Evolutionary conservation across 2,797 vertebrate genomes (phyloP).

Genomic region (Sternotherus odoratus): DNA sequence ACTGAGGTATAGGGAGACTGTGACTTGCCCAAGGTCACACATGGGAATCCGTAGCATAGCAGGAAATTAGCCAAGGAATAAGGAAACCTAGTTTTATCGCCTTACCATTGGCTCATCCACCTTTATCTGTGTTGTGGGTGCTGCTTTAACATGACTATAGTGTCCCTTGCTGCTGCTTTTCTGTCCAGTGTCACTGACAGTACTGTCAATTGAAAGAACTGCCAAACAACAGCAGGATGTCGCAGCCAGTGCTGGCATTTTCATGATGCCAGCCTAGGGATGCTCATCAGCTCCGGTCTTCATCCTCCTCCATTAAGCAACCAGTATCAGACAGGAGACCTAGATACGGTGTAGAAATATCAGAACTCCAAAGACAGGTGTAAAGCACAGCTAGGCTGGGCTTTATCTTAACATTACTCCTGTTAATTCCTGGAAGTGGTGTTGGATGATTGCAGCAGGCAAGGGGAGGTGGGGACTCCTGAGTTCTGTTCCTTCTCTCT

Average conservation of each 20-base stretch:
- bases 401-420: not conserved
- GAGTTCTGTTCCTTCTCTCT: not conserved
- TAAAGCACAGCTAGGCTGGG: not conserved
- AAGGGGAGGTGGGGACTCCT: not conserved
- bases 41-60: not conserved
- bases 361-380: not conserved
- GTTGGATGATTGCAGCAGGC: not conserved
- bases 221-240: not conserved
- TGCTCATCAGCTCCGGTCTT: rapidly evolving
- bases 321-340: not conserved
- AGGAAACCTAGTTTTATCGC: not conserved
- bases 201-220: not conserved
- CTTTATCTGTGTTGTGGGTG: not conserved
- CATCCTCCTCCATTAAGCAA: rapidly evolving
- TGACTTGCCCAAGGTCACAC: not conserved
- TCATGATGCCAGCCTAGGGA: not conserved
- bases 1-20: not conserved
- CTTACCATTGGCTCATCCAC: not conserved
- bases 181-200: not conserved
- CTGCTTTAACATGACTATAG: not conserved
- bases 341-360: no score
- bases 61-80: not conserved
- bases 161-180: rapidly evolving
- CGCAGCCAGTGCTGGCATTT: not conserved
- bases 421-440: not conserved